Evolutionary conservation across 1,140 invertebrate genomes (phyloP), one percentile per base, ranked within the genome.

Genomic region (Bombus polaris): DNA sequence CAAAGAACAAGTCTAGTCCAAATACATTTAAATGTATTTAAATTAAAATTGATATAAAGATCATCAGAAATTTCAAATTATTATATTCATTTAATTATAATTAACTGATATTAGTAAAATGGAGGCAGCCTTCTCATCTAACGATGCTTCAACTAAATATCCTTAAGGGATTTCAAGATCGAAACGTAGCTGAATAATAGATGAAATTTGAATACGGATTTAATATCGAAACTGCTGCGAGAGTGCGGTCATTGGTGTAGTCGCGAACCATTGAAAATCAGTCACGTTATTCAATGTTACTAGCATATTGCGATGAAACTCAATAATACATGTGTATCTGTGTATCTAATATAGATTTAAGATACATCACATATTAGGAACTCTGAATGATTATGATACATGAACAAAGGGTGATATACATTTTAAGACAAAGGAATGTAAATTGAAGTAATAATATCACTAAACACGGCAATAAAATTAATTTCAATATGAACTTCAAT

Each of bases 191-290:
- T 42, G 77, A 70, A 32, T 65, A 37, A 62, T 66, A 71, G 76
- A 77, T 76, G 76, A 85, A 73, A 88, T 88, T 85, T 88, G 83
- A 88, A 88, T 88, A 72, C 65, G 35, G 66, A 37, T 71, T 86
- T 86, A 88, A 88, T 86, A 37, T 79, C 35, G 78, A 39, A 85
- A 37, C 72, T 73, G 37, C 39, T 80, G 47, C 77, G 74, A 75
- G 79, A 42, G 71, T 44, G 53, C 68, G 70, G 87, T 83, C 80
- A 86, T 88, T 88, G 80, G 75, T 18, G 32, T 62, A 59, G 83
- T 57, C 62, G 32, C 28, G 53, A 62, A 35, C 87, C 85, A 88
- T 88, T 88, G 87, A 88, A 88, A 88, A 88, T 88, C 72, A 88
- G 87, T 87, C 87, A 75, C 80, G 62, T 83, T 81, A 86, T 88